phyloP scores from a whole-genome alignment of 2,797 vertebrate species.

The Epinephelus malabaricus region DNA sequence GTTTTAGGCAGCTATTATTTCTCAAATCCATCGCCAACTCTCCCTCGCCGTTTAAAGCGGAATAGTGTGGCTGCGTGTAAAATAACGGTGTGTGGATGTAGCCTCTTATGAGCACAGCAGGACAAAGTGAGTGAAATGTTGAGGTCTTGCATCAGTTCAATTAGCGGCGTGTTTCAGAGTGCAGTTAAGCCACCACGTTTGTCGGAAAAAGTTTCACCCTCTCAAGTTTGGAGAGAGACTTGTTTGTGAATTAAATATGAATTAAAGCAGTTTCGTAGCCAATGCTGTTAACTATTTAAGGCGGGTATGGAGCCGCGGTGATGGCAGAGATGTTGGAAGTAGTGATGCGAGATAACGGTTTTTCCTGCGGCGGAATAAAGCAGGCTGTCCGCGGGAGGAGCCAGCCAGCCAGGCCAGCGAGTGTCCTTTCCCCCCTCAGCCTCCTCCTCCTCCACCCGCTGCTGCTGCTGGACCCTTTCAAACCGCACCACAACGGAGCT shows the following conservation, averaged over 20 bases:
- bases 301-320: conserved; percentile 6
- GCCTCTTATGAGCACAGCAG: background rate
- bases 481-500: conserved; percentile 25
- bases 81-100: background rate
- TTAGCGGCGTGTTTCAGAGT: conserved; percentile 8
- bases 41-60: background rate
- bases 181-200: conserved; percentile 25
- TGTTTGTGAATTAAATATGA: conserved; percentile 46
- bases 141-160: conserved; percentile 11
- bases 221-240: conserved; percentile 28
- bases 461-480: conserved; percentile 27
- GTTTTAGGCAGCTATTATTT: conserved; percentile 36
- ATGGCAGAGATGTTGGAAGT: conserved; percentile 45
- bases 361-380: conserved; percentile 63
- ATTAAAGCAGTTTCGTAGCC: background rate
- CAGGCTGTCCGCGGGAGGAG: conserved; percentile 79
- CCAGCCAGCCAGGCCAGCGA: conserved; percentile 39
- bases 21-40: background rate
- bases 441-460: background rate
- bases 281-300: conserved; percentile 59
- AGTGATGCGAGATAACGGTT: conserved; percentile 84
- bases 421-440: conserved; percentile 16
- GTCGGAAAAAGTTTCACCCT: conserved; percentile 67
- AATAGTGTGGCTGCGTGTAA: no score
- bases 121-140: no score